phyloP scores from a whole-genome alignment of 2,888 invertebrate genomes.

The Drosophila falleni region DNA sequence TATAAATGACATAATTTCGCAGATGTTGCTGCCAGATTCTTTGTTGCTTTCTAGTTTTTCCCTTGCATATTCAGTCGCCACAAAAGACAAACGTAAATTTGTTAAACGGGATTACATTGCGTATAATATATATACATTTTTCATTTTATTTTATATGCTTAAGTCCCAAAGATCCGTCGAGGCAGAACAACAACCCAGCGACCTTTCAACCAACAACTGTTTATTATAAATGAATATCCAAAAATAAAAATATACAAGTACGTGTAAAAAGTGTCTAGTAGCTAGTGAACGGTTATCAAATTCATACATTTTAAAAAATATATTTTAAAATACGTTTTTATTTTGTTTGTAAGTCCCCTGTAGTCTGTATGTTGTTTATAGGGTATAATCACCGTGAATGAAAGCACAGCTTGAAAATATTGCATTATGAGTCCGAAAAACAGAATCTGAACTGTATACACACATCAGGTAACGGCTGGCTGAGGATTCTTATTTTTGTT shows the following conservation, averaged over 20 bases:
- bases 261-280: background rate
- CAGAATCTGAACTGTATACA: constrained; percentile 58
- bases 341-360: background rate
- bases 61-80: constrained; percentile 61
- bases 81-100: constrained; percentile 71
- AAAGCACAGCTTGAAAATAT: constrained; percentile 11
- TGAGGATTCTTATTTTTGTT: background rate
- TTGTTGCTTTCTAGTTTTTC: constrained; percentile 38
- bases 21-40: constrained; percentile 68
- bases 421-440: constrained; percentile 44
- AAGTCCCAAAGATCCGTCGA: constrained; percentile 42
- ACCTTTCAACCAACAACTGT: constrained; percentile 16
- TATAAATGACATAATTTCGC: constrained; percentile 81
- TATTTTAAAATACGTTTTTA: background rate
- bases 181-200: background rate
- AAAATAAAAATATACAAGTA: background rate
- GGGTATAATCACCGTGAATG: constrained; percentile 12
- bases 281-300: background rate
- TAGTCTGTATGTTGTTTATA: background rate
- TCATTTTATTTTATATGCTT: constrained; percentile 61
- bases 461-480: constrained; percentile 7
- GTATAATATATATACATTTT: constrained; percentile 56
- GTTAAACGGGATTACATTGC: constrained; percentile 73
- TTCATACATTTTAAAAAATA: background rate
- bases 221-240: constrained; percentile 20